Conservation (phyloP, 2,888 invertebrate genomes). For the Cataglyphis albicans region DNA sequence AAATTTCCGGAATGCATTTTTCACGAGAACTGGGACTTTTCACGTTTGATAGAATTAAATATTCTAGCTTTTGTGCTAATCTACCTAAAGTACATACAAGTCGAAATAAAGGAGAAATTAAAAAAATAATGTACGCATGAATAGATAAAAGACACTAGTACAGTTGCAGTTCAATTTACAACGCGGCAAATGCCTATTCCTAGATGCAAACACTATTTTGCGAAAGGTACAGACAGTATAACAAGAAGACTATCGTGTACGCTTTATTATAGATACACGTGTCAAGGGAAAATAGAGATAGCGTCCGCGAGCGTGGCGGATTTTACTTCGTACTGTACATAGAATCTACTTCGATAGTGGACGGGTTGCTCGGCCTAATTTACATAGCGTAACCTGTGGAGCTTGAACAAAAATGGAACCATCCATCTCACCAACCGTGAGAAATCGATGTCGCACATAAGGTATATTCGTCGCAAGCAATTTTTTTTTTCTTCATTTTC, state of each 20-base stretch:
- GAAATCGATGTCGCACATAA: constrained; percentile 33
- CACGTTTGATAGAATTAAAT: constrained; percentile 9
- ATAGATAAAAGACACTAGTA: background rate
- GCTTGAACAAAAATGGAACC: constrained; percentile 37
- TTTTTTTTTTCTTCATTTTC: background rate
- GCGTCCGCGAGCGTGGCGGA: constrained; percentile 23
- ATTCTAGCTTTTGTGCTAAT: background rate
- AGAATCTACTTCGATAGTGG: constrained; percentile 63
- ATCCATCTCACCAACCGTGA: background rate
- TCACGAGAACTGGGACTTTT: background rate
- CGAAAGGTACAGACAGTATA: background rate
- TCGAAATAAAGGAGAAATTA: background rate
- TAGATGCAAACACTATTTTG: background rate
- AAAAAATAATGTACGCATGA: background rate
- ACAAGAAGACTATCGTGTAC: constrained; percentile 57
- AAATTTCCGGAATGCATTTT: constrained; percentile 38
- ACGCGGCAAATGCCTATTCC: background rate
- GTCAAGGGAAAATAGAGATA: constrained; percentile 67
- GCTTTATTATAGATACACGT: constrained; percentile 54
- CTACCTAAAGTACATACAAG: background rate
- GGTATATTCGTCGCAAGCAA: background rate
- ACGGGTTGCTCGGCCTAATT: constrained; percentile 62
- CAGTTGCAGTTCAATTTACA: too few relatives aligned
- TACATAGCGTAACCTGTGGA: constrained; percentile 69
- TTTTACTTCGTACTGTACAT: constrained; percentile 54